Base-by-base conservation (phyloP, 2,888 invertebrate genomes). In the Acronicta psi region DNA sequence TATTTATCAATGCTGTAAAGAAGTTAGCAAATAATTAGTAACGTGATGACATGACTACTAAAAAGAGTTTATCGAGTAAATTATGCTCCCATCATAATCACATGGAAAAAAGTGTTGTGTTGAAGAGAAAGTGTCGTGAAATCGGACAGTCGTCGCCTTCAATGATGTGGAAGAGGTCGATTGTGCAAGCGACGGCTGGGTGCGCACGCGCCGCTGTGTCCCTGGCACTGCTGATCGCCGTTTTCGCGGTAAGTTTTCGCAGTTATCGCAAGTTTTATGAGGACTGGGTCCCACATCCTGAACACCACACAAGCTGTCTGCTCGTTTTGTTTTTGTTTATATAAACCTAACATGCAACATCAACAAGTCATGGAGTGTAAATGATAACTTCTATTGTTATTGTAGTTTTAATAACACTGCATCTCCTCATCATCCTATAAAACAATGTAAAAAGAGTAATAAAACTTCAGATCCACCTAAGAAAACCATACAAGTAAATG, bases 141-240 rank as follows among this genome's bases (percentile, higher is more conserved):
- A 91, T 91, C 90, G 79, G 80, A 87, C 88, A 89, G 87, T 92
- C 82, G 88, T 92, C 82, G 88, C 91, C 92, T 92, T 91, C 92
- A 90, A 88, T 93, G 92, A 93, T 92, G 93, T 93, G 93, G 93
- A 93, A 91, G 92, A 92, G 91, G 92, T 89, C 90, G 90, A 90
- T 93, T 93, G 93, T 91, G 93, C 93, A 93, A 93, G 90, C 84
- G 82, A 80, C 73, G 78, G 79, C 82, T 77, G 81, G 75, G 64
- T 69, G 81, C 75, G 79, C 79, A 73, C 82, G 83, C 77, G 77
- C 81, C 60, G 59, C 79, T 55, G 73, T 78, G 80, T 80, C 84
- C 79, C 82, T 85, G 81, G 81, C 82, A 59, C 80, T 90, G 73
- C 81, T 81, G 65, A 77, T 91, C 47, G 75, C 75, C 56, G 64